These are phyloP conservation scores for Cotesia vestalis DNA, from an alignment of 1,140 invertebrate genomes.

Conservation along the genomic window DNA sequence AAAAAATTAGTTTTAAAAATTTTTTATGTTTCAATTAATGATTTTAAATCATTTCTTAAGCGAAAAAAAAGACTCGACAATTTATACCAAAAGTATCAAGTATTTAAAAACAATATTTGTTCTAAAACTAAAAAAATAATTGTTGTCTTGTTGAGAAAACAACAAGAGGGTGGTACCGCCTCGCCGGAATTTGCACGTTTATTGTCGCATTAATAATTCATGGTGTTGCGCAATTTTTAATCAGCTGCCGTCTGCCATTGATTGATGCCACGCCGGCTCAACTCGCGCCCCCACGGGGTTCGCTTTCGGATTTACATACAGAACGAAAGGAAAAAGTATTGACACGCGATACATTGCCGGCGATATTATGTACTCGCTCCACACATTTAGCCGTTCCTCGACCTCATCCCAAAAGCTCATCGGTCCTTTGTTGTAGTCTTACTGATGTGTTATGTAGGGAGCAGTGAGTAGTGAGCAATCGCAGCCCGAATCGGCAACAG, in stretches of 20 bases:
- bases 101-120: too few relatives aligned
- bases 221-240: constrained; percentile 60
- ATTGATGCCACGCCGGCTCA: constrained; percentile 56
- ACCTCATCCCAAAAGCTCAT: constrained; percentile 11
- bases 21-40: too few relatives aligned
- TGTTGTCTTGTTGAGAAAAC: constrained; percentile 24
- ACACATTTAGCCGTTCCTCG: constrained; percentile 37
- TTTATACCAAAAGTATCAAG: too few relatives aligned
- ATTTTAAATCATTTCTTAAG: too few relatives aligned
- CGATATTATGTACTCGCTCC: constrained; percentile 45
- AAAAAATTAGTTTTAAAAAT: too few relatives aligned
- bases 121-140: too few relatives aligned
- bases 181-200: constrained; percentile 56
- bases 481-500: neutral
- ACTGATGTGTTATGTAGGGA: too few relatives aligned
- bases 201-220: constrained; percentile 61
- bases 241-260: constrained; percentile 59
- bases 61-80: too few relatives aligned
- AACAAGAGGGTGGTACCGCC: constrained; percentile 46
- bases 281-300: constrained; percentile 55
- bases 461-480: too few relatives aligned
- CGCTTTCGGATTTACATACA: constrained; percentile 58
- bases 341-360: constrained; percentile 50
- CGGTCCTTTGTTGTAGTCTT: too few relatives aligned
- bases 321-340: constrained; percentile 61